Base-by-base conservation (phyloP, 2,797 vertebrate genomes). In the Adelosebastes latens region DNA sequence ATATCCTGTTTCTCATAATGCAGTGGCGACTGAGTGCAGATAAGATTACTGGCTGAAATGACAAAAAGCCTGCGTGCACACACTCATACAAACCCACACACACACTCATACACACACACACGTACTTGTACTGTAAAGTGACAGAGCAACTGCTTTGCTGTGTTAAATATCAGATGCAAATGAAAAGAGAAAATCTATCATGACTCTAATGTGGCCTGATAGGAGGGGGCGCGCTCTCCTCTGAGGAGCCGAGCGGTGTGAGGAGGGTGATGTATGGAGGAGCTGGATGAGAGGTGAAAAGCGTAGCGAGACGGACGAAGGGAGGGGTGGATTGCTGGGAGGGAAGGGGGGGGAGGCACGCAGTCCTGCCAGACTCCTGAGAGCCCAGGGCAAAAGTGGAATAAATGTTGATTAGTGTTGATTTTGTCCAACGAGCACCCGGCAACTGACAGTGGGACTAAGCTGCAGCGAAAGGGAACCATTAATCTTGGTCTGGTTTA, bases 401-500 rank as follows among this genome's bases (percentile, higher is more conserved):
- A 98, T 98, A 98, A 98, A 98, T 98, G 97, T 98, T 98, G 97
- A 98, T 99, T 98, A 98, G 97, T 97, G 97, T 98, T 98, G 97
- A 98, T 98, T 99, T 97, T 98, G 97, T 97, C 97, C 96, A 92
- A 97, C 96, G 95, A 97, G 96, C 96, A 97, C 96, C 96, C 96
- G 96, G 96, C 96, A 94, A 98, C 96, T 99, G 98, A 98, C 98
- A 98, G 97, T 96, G 96, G 96, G 96, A 97, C 97, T 99, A 98
- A 99, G 96, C 97, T 96, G 96, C 96, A 94, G 97, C 96, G 97
- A 99, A 97, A 97, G 97, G 96, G 96, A 96, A 96, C 97, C 98
- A 99, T 99, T 98, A 98, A 99, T 99, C 98, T 99, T 97, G 97
- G 96, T 98, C 98, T 99, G 97, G 96, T 99, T 99, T 99, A 99